These are phyloP conservation scores for Bugula neritina DNA, from an alignment of 2,888 invertebrate species.

Conservation along the genomic window DNA sequence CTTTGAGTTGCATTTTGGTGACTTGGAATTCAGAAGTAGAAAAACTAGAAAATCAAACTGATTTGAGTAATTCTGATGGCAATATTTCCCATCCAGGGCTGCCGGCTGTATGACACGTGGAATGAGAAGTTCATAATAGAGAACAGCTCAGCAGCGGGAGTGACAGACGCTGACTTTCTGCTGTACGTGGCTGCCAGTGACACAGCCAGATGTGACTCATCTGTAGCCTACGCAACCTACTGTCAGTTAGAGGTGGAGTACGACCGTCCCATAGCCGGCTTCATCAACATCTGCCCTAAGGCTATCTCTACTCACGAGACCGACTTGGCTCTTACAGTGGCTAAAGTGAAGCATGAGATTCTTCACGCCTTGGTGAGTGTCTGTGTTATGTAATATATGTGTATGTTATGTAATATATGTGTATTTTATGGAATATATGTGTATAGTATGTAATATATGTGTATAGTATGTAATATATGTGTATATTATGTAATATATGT, in stretches of 20 bases:
- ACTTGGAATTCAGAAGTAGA: too few relatives aligned
- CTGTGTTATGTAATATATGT: too few relatives aligned
- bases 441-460: too few relatives aligned
- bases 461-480: too few relatives aligned
- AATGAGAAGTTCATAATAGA: constrained; percentile 28
- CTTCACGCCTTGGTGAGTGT: constrained; percentile 72
- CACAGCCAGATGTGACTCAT: constrained; percentile 85
- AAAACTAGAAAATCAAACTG: too few relatives aligned
- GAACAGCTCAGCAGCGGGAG: constrained; percentile 60
- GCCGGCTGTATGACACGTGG: constrained; percentile 60
- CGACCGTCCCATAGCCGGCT: constrained; percentile 88
- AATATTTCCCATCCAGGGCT: too few relatives aligned
- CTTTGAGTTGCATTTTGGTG: too few relatives aligned
- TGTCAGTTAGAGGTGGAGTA: constrained; percentile 77
- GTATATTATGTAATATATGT: too few relatives aligned
- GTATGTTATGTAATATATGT: too few relatives aligned
- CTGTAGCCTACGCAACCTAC: constrained; percentile 95
- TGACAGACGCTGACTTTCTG: constrained; percentile 82
- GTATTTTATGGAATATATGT: too few relatives aligned
- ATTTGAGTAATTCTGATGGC: too few relatives aligned
- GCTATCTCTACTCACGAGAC: constrained; percentile 83
- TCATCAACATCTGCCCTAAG: constrained; percentile 94
- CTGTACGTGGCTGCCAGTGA: constrained; percentile 92
- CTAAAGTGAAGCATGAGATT: constrained; percentile 97
- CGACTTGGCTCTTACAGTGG: constrained; percentile 60